Conservation (phyloP, 2,113 vertebrate species). For the Daphoenositta chrysoptera region DNA sequence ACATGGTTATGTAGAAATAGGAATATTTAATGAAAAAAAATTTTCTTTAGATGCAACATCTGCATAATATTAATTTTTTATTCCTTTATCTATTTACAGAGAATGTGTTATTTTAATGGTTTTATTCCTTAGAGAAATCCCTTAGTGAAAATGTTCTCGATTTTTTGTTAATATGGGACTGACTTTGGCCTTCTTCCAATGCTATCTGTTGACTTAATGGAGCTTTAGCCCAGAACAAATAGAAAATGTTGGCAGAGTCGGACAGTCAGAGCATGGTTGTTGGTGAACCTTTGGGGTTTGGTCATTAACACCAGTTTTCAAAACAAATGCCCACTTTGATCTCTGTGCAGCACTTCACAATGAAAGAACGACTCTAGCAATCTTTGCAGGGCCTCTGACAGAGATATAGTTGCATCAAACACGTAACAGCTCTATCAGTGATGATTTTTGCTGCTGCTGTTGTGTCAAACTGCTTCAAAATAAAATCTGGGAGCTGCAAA, state of each 20-base stretch:
- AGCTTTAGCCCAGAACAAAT: neutral
- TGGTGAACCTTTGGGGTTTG: neutral
- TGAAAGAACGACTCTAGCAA: neutral
- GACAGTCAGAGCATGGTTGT: neutral
- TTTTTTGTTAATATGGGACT: neutral
- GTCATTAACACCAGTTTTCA: neutral
- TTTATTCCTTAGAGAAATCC: neutral
- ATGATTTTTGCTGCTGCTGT: neutral
- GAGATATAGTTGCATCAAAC: neutral
- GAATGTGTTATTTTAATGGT: neutral
- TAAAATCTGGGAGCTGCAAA: neutral
- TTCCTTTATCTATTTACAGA: neutral
- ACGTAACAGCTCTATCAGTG: fast-evolving
- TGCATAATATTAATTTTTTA: neutral
- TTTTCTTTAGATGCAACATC: neutral
- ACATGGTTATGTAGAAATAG: neutral
- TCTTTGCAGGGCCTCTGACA: neutral
- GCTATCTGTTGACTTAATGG: neutral
- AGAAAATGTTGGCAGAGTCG: neutral
- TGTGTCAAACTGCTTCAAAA: neutral
- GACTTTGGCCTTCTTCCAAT: neutral
- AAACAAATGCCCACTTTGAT: neutral
- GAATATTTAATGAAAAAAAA: neutral
- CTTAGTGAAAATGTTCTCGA: neutral
- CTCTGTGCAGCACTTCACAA: neutral